Evolutionary conservation across 2,797 vertebrate genomes (phyloP).

Genomic region (Gymnothorax reevesii): DNA sequence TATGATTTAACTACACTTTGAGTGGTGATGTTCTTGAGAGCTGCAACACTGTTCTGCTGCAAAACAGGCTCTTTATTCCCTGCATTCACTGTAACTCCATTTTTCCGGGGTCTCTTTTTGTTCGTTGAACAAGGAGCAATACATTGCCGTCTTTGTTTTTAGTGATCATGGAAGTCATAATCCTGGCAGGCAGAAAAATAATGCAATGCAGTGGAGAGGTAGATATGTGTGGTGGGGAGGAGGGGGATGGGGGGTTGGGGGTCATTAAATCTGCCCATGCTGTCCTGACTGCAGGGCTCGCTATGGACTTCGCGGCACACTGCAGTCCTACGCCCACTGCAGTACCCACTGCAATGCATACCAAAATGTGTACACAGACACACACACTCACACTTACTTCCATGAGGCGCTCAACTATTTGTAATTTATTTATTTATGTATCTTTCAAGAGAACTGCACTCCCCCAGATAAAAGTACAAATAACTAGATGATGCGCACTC

Average conservation of each 20-base stretch:
- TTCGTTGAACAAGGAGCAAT: not conserved
- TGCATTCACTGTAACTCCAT: not conserved
- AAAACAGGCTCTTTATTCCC: not conserved
- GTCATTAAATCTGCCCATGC: slow-evolving; percentile 24
- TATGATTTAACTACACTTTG: not conserved
- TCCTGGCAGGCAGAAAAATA: slow-evolving; percentile 64
- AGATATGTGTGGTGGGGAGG: slow-evolving; percentile 34
- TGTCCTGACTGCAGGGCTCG: slow-evolving; percentile 12
- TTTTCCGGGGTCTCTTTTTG: not conserved
- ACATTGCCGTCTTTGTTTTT: slow-evolving; percentile 13
- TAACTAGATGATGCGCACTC: no score
- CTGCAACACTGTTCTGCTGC: not conserved
- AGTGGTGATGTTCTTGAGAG: not conserved
- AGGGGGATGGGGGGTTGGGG: slow-evolving; percentile 33
- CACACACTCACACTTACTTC: not conserved
- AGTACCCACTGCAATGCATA: not conserved
- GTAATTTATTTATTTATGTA: no score
- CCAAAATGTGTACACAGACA: not conserved
- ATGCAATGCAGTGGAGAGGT: slow-evolving; percentile 50
- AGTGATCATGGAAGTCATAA: slow-evolving; percentile 62
- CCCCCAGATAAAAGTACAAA: no score
- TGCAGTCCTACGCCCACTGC: not conserved
- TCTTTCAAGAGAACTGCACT: no score
- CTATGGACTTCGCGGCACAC: slow-evolving; percentile 13
- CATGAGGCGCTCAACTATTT: no score